phyloP scores from a whole-genome alignment of 1,140 invertebrate genomes.

The Papilio xuthus region DNA sequence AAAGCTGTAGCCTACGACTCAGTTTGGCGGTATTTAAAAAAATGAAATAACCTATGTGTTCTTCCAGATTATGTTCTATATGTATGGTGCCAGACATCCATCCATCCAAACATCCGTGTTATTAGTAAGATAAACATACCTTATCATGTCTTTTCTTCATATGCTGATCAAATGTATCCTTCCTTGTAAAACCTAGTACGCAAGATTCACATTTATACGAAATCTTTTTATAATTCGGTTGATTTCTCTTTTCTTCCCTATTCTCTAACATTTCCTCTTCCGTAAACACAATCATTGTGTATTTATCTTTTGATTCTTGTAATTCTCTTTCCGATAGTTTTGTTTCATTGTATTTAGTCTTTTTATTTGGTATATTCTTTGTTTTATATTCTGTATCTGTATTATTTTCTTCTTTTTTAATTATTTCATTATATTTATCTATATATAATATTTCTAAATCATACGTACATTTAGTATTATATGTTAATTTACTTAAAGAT shows the following conservation, averaged over 20 bases:
- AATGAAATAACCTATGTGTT: too few relatives aligned
- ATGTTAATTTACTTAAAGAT: conserved; percentile 8
- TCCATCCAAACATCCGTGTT: too few relatives aligned
- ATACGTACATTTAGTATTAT: conserved; percentile 13
- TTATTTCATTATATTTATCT: not conserved
- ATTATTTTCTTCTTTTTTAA: conserved; percentile 23
- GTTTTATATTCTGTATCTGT: conserved; percentile 22
- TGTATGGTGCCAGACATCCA: too few relatives aligned
- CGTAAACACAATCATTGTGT: conserved; percentile 47
- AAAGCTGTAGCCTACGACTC: too few relatives aligned
- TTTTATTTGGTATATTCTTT: not conserved
- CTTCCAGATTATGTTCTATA: too few relatives aligned
- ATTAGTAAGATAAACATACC: conserved; percentile 45
- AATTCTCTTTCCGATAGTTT: conserved; percentile 28
- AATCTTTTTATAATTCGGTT: conserved; percentile 60
- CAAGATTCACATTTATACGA: conserved; percentile 60
- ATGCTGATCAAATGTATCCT: conserved; percentile 52
- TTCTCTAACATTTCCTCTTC: conserved; percentile 55
- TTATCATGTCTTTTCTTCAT: conserved; percentile 53
- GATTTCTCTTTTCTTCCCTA: conserved; percentile 57
- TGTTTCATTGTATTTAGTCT: too few relatives aligned
- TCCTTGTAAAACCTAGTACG: conserved; percentile 56
- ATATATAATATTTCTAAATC: conserved; percentile 21
- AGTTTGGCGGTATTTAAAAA: too few relatives aligned
- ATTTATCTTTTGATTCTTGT: conserved; percentile 47